phyloP scores from a whole-genome alignment of 2,113 vertebrate genomes.

The Alaudala cheleensis region DNA sequence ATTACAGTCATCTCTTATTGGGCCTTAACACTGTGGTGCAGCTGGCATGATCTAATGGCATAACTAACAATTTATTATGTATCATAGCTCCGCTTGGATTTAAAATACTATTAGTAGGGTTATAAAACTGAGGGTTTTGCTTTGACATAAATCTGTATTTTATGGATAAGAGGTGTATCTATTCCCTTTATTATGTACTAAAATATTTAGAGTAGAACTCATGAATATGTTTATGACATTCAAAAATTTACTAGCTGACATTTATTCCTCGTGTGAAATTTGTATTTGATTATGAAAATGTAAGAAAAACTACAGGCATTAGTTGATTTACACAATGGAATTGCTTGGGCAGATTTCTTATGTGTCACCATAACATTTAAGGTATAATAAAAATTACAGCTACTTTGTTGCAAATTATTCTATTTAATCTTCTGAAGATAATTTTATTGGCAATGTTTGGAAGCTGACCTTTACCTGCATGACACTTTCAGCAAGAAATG shows the following conservation, averaged over 20 bases:
- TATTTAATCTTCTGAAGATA: constrained; percentile 28
- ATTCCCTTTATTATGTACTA: constrained; percentile 36
- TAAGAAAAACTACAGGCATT: background rate
- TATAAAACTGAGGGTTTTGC: background rate
- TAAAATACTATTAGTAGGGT: background rate
- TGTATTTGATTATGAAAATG: constrained; percentile 40
- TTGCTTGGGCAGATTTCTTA: background rate
- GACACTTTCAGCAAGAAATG: constrained; percentile 33
- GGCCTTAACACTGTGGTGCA: background rate
- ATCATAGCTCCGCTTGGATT: background rate
- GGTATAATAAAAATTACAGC: background rate
- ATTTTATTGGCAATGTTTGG: constrained; percentile 8
- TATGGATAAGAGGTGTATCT: constrained; percentile 20
- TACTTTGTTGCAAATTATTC: constrained; percentile 32
- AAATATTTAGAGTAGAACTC: constrained; percentile 50
- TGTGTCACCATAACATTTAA: constrained; percentile 38
- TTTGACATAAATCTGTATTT: constrained; percentile 47
- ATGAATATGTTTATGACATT: constrained; percentile 42
- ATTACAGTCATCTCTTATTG: background rate
- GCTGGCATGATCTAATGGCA: background rate
- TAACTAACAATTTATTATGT: constrained; percentile 7
- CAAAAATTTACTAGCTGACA: constrained; percentile 7
- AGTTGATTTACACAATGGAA: constrained; percentile 22
- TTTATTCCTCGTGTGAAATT: constrained; percentile 44
- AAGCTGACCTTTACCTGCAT: constrained; percentile 30